phyloP scores from a whole-genome alignment of 2,888 invertebrate species.

The Biston betularia region DNA sequence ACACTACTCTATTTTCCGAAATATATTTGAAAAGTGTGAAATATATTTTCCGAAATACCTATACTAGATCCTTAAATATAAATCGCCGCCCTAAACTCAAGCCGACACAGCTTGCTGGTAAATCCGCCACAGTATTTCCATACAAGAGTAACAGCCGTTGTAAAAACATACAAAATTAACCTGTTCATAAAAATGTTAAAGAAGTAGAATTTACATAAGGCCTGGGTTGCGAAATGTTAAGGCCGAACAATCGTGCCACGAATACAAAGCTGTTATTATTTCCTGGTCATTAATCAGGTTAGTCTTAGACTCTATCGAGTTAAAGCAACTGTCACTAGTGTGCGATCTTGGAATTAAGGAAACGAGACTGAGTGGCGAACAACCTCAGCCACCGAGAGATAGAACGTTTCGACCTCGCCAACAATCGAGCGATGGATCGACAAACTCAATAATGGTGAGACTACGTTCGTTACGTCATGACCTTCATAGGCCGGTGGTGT shows the following conservation, averaged over 20 bases:
- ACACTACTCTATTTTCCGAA: too few species aligned
- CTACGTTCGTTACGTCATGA: constrained; percentile 76
- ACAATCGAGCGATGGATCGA: constrained; percentile 74
- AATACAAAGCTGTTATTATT: constrained; percentile 50
- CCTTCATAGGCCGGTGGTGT: constrained; percentile 74
- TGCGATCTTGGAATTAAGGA: constrained; percentile 60
- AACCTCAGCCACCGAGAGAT: constrained; percentile 66
- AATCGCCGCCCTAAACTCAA: too few species aligned
- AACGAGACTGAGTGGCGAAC: constrained; percentile 64
- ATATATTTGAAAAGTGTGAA: too few species aligned
- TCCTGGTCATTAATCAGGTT: constrained; percentile 62
- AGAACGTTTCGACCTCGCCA: constrained; percentile 74
- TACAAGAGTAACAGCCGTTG: background rate
- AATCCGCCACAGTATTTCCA: background rate
- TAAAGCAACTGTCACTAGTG: constrained; percentile 50
- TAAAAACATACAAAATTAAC: constrained; percentile 16
- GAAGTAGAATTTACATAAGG: constrained; percentile 50
- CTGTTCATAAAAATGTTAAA: constrained; percentile 40
- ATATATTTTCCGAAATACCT: too few species aligned
- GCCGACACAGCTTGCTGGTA: too few species aligned
- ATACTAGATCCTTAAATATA: too few species aligned
- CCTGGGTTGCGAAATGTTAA: constrained; percentile 54
- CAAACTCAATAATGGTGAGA: constrained; percentile 75
- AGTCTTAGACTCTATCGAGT: constrained; percentile 50
- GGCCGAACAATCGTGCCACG: constrained; percentile 48